Evolutionary conservation across 1,140 invertebrate species (phyloP).

Genomic region (Cardiocondyla obscurior): DNA sequence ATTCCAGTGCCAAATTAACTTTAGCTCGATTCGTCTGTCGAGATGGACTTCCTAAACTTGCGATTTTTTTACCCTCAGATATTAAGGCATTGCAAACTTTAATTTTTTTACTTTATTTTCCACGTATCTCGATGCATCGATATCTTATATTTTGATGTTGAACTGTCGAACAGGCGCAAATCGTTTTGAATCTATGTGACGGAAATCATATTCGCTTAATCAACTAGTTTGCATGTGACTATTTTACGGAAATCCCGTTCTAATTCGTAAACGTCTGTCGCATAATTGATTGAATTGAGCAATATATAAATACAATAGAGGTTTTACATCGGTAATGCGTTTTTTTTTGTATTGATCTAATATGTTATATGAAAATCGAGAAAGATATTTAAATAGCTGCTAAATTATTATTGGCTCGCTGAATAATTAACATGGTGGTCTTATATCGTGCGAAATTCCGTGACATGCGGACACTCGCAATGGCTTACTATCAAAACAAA

Average conservation of each 20-base stretch:
- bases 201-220: slow-evolving; percentile 4
- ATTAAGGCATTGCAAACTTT: background rate
- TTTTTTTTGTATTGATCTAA: background rate
- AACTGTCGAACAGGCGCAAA: background rate
- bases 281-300: background rate
- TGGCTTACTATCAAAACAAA: slow-evolving; percentile 25
- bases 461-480: slow-evolving; percentile 21
- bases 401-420: slow-evolving; percentile 14
- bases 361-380: background rate
- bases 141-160: too few relatives aligned
- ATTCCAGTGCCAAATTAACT: slow-evolving; percentile 39
- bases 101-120: background rate
- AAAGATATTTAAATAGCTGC: background rate
- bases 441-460: slow-evolving; percentile 23
- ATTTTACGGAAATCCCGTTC: slow-evolving; percentile 11
- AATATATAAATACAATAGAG: slow-evolving; percentile 1
- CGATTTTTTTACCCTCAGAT: slow-evolving; percentile 10
- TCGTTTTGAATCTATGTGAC: background rate
- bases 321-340: background rate
- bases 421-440: slow-evolving; percentile 2
- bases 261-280: slow-evolving; percentile 14
- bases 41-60: background rate
- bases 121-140: background rate
- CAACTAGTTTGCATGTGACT: background rate
- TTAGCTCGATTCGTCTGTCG: background rate